Percentiles rank a stretch among this genome's conserved stretches.
Evolutionary conservation across 1,140 invertebrate species (phyloP).

Genomic region (Papilio helenus): DNA sequence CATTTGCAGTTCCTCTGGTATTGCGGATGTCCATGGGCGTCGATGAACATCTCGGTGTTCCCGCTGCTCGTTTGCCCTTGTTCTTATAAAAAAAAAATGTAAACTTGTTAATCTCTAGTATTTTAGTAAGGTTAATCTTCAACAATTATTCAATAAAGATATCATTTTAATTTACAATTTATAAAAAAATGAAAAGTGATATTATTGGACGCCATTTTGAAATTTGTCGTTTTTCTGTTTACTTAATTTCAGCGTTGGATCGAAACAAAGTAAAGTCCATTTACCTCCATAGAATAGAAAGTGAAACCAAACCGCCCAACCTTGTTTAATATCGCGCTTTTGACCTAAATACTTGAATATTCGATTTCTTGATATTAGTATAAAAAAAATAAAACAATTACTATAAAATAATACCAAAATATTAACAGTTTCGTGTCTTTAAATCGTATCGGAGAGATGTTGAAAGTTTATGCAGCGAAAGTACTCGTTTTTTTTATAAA

Average conservation of each 20-base stretch:
- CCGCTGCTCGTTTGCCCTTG: too few relatives aligned
- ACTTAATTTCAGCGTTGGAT: background rate
- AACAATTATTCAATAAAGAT: too few relatives aligned
- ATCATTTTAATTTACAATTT: too few relatives aligned
- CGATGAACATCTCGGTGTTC: too few relatives aligned
- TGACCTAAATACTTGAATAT: constrained; percentile 5
- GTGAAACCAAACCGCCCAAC: constrained; percentile 11
- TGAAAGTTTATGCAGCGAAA: background rate
- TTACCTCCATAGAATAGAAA: constrained; percentile 19
- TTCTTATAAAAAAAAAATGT: too few relatives aligned
- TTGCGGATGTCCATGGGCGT: too few relatives aligned
- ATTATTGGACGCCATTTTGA: background rate
- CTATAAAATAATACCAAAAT: background rate
- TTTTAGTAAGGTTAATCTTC: too few relatives aligned
- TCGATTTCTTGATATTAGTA: background rate
- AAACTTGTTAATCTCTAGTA: too few relatives aligned
- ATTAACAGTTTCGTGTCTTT: background rate
- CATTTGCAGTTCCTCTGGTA: too few relatives aligned
- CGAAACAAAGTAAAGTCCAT: background rate
- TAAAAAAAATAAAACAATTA: background rate
- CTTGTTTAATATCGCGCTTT: constrained; percentile 17
- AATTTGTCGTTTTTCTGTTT: background rate
- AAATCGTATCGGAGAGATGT: background rate
- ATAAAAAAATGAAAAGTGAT: too few relatives aligned
- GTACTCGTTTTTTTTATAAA: background rate